Base-by-base conservation (phyloP, 2,113 vertebrate genomes). In the Cyrtonyx montezumae region DNA sequence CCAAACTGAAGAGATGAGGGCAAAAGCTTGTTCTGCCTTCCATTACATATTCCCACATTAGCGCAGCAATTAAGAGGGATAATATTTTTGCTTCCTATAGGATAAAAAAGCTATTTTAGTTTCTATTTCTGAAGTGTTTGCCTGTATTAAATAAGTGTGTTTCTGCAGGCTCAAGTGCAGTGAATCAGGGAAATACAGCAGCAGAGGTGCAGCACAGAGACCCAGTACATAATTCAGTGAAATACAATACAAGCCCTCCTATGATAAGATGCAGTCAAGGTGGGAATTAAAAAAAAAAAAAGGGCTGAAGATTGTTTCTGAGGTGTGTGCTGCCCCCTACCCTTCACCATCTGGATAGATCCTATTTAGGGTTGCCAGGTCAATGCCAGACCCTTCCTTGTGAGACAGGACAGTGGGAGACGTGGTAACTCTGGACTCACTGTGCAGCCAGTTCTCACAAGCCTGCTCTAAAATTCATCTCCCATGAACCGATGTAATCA, bases 301-400 rank as follows among this genome's bases (percentile, higher is more conserved):
- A 4, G n/a, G 51, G 49, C 30, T 79, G 3, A 36, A 88, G 61
- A 40, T 61, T 32, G 15, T 56, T 69, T 53, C 14, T 8, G n/a
- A 21, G 8, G 1, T 5, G 11, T 15, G n/a, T 22, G 40, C 37
- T 53, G 66, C 53, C 14, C 59, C 2, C 30, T 55, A 28, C 10
- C 61, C 36, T 11, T 63, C 25, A 11, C 9, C 61, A 40, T 37
- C 34, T 1, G 2, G 3, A 5, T 28, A 66, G 40, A 17, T 74
- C 30, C 7, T 51, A 74, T 28, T 68, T 58, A 74, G 68, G 42
- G 30, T 23, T 34, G 15, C 3, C 53, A 69, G 53, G 45, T 55
- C 55, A 77, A 19, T 8, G 59, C 21, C 79, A 81, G 46, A 69
- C 11, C 23, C n/a, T 45, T 71, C 26, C 34, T 3, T 0, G 0